Evolutionary conservation across 2,113 vertebrate genomes (phyloP).

Genomic region (Willisornis vidua): DNA sequence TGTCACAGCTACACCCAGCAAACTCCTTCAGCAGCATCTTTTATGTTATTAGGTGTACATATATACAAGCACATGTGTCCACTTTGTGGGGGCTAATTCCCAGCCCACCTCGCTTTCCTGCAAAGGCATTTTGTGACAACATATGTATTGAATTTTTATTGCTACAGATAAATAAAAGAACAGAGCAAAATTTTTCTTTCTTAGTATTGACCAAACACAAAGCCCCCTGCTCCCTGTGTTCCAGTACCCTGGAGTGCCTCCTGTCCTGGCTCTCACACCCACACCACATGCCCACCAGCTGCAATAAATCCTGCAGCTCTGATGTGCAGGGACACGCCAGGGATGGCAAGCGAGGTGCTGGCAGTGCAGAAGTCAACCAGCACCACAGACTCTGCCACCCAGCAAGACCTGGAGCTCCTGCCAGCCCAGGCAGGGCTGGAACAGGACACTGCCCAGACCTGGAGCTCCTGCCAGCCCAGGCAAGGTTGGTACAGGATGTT

Average conservation of each 20-base stretch:
- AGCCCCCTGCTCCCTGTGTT: background rate
- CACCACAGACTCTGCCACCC: background rate
- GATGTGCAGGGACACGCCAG: accelerated
- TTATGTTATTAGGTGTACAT: background rate
- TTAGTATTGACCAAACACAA: background rate
- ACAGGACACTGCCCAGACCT: background rate
- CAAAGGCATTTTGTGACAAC: background rate
- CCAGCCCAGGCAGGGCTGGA: background rate
- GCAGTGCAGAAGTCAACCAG: background rate
- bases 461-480: background rate
- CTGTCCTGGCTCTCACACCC: background rate
- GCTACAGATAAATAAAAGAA: background rate
- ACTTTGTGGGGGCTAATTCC: background rate
- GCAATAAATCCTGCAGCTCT: background rate
- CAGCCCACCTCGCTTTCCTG: background rate
- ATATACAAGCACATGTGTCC: background rate
- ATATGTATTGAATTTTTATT: accelerated
- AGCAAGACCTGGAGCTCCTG: accelerated
- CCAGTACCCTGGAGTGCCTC: background rate
- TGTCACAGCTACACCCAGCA: slow-evolving; percentile 8
- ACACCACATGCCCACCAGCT: background rate
- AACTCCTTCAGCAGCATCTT: background rate
- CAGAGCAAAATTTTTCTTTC: background rate
- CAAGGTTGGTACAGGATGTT: background rate
- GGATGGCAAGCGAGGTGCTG: background rate